Conservation (phyloP, 1,140 invertebrate species). For the Lucilia cuprina region DNA sequence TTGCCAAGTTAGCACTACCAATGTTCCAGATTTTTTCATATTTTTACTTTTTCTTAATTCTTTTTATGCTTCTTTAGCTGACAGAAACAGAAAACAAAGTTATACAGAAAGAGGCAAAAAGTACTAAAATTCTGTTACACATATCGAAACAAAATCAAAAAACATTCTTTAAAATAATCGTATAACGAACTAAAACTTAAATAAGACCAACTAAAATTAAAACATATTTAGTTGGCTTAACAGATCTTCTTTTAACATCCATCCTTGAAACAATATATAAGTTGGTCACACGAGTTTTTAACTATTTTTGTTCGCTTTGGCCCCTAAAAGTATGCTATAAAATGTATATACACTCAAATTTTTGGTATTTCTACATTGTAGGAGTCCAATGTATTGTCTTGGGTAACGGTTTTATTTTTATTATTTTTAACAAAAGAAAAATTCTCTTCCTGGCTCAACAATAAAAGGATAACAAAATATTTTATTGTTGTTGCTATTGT, state of each 20-base stretch:
- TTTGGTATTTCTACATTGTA: neutral
- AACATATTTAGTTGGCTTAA: neutral
- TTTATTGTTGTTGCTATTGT: neutral
- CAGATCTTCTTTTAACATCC: neutral
- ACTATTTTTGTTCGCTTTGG: neutral
- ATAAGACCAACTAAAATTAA: neutral
- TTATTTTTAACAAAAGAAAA: neutral
- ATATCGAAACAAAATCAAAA: neutral
- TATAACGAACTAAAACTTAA: neutral
- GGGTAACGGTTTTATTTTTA: neutral
- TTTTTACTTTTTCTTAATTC: neutral
- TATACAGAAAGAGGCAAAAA: neutral
- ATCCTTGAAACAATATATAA: neutral
- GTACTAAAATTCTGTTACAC: neutral
- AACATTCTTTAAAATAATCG: neutral
- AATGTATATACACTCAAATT: neutral
- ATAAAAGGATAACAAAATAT: neutral
- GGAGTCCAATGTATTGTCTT: neutral
- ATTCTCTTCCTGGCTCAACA: neutral
- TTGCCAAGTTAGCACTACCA: conserved; percentile 16
- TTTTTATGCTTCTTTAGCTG: neutral
- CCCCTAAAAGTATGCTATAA: neutral
- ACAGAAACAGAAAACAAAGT: neutral
- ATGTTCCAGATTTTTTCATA: neutral
- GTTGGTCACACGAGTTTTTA: neutral